phyloP scores from a whole-genome alignment of 2,888 invertebrate species.

The Ormyrus labotus region DNA sequence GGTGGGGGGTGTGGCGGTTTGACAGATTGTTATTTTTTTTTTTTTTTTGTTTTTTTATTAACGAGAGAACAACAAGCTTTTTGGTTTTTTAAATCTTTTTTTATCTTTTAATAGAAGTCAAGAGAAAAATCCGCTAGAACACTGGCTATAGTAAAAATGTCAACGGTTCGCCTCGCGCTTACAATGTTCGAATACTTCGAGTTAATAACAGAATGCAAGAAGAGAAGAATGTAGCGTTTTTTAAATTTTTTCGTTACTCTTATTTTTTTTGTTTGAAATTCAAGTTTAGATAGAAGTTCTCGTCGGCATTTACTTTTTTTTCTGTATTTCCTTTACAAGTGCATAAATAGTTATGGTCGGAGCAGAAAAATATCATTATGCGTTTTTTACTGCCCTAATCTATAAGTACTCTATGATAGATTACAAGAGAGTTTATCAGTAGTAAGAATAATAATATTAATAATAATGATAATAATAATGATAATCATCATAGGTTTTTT shows the following conservation, averaged over 20 bases:
- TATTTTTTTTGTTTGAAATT: not conserved
- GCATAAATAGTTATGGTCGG: slow-evolving; percentile 59
- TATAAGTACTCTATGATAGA: slow-evolving; percentile 65
- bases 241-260: not conserved
- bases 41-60: slow-evolving; percentile 61
- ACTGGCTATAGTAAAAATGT: slow-evolving; percentile 62
- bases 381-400: slow-evolving; percentile 64
- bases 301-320: slow-evolving; percentile 15
- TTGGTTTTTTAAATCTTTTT: slow-evolving; percentile 7
- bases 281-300: slow-evolving; percentile 27
- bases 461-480: slow-evolving; percentile 56
- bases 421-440: slow-evolving; percentile 66
- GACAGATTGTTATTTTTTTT: slow-evolving; percentile 53
- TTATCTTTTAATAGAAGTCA: slow-evolving; percentile 60
- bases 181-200: slow-evolving; percentile 10
- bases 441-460: slow-evolving; percentile 61
- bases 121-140: slow-evolving; percentile 60
- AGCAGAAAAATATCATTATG: slow-evolving; percentile 62
- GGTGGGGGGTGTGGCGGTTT: slow-evolving; percentile 1
- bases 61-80: slow-evolving; percentile 66
- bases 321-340: slow-evolving; percentile 50
- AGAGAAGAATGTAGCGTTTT: slow-evolving; percentile 31
- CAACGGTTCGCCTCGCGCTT: slow-evolving; percentile 23
- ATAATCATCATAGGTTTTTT: slow-evolving; percentile 64
- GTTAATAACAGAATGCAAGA: slow-evolving; percentile 39